Evolutionary conservation across 2,888 invertebrate species (phyloP).

Genomic region (Dasysyrphus tricinctus): DNA sequence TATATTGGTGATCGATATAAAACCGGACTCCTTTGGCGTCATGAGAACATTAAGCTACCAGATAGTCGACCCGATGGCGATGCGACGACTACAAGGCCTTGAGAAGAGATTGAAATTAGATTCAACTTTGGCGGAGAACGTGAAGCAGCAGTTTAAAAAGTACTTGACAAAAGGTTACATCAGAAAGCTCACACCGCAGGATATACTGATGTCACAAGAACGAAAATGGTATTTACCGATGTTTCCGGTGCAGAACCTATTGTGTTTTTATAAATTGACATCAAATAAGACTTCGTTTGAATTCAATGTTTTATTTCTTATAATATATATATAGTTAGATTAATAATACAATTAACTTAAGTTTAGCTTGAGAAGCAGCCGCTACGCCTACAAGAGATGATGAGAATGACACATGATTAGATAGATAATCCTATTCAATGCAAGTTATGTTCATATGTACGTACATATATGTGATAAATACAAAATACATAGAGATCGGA

Average conservation of each 20-base stretch:
- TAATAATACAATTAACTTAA: too few species aligned
- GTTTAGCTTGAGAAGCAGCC: too few species aligned
- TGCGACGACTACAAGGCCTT: not conserved
- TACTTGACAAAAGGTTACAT: slow-evolving; percentile 1
- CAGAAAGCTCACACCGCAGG: not conserved
- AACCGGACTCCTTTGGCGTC: slow-evolving; percentile 8
- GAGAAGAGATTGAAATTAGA: not conserved
- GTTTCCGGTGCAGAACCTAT: not conserved
- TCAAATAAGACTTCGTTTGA: too few species aligned
- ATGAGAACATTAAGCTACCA: not conserved
- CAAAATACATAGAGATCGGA: too few species aligned
- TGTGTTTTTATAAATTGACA: too few species aligned
- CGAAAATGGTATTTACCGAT: slow-evolving; percentile 5
- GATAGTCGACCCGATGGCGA: not conserved
- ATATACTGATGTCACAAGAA: not conserved
- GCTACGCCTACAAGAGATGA: too few species aligned
- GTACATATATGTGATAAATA: too few species aligned
- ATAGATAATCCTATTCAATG: too few species aligned
- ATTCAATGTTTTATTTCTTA: too few species aligned
- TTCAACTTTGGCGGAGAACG: not conserved
- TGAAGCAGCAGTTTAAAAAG: not conserved
- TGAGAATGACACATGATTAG: too few species aligned
- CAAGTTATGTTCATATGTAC: too few species aligned
- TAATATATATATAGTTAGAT: too few species aligned
- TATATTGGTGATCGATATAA: not conserved